Evolutionary conservation across 2,797 vertebrate genomes (phyloP), one percentile per base, ranked within the genome.

Genomic region (Callimico goeldii): DNA sequence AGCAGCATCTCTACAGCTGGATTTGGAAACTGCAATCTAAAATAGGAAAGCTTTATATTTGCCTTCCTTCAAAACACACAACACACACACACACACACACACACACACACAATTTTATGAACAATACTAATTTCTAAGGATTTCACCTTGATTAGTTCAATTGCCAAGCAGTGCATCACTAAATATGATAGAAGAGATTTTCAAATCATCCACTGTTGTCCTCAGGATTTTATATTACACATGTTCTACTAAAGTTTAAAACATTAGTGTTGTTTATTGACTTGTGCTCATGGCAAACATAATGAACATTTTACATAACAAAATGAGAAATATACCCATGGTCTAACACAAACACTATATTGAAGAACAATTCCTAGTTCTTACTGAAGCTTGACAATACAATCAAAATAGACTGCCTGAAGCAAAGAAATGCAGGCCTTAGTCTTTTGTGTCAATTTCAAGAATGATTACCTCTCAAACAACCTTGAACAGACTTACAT

Each of bases 381-480:
- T 89, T 88, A 64, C 48, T 67, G 70, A 88, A 97, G 79, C 92
- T 73, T 90, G 72, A 97, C 13, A 43, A 90, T 11, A 92, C 30
- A 96, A 92, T 73, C 80, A 96, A 98, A 97, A 75, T 72, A 88
- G 95, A 91, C 48, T 95, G 89, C 94, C 90, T 97, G 52, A 33
- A 98, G 67, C 91, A 96, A 91, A 95, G 75, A 84, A 97, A 97
- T 33, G 94, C 55, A 97, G 87, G 91, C 73, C 64, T 98, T 96
- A 33, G 2, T 94, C 46, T 97, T 95, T 95, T 33, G 70, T 94
- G 92, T 67, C 86, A 94, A 82, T 97, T 98, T 98, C 96, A 93
- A 77, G 86, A 98, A 84, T 17, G 9, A 97, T 17, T 97, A 83
- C 46, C 67, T 90, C 88, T 96, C 79, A 97, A 98, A 97, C 80